Base-by-base conservation (phyloP, 1,140 invertebrate genomes). In the Gryllus bimaculatus region DNA sequence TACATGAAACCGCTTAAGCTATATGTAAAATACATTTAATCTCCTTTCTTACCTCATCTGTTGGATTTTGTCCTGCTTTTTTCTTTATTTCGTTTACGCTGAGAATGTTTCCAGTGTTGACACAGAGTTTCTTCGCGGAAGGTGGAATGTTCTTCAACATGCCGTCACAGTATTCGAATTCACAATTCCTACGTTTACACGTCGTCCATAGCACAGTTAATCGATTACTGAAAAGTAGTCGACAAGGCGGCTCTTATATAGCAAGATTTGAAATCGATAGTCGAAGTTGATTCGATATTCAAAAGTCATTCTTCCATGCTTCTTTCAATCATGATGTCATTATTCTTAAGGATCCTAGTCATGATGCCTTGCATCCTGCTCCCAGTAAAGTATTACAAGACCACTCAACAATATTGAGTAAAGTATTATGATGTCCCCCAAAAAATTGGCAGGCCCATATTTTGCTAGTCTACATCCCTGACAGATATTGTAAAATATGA, bases 31-130 rank as follows among this genome's bases (percentile, higher is more conserved):
- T 15, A 66, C 54, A 82, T 26, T 21, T 20, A 7, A 75, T 73
- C 13, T 26, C 12, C 20, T 80, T 20, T 77, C 73, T 54, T 85
- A 95, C 94, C 89, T 97, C 95, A 85, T 95, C 93, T 75, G 91
- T 91, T 39, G 94, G 90, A 86, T 91, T 93, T 84, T 94, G 92
- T 81, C 92, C 92, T 78, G 93, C 91, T 84, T 95, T 95, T 85
- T 92, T 93, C 83, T 93, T 95, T 21, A 95, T 88, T 83, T 94
- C 91, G 84, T 93, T 92, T 79, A 94, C 89, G 82, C 90, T 92
- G 49, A 96, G 88, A 81, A 96, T 93, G 86, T 97, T 96, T 78
- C 95, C 95, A 54, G 94, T 96, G 82, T 94, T 93, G 79, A 96
- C 90, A 78, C 87, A 83, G 49, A 87, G 80, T 79, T 85, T 85